Percentiles rank a stretch among this genome's conserved stretches.
phyloP scores from a whole-genome alignment of 2,888 invertebrate genomes.

The Ischnus inquisitorius region DNA sequence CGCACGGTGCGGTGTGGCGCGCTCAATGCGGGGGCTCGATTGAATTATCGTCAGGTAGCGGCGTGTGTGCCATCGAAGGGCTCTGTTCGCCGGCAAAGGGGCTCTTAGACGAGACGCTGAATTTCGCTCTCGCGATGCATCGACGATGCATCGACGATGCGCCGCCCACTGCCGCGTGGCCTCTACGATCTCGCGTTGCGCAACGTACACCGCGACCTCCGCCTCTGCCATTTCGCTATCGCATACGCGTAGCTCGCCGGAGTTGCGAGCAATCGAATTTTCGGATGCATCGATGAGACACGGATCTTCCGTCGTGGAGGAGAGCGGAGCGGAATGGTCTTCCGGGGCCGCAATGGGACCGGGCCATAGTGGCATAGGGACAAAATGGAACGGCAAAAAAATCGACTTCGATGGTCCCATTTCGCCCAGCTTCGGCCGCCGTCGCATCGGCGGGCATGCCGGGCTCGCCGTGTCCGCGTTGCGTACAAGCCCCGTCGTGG shows the following conservation, averaged over 20 bases:
- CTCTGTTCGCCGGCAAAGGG: neutral
- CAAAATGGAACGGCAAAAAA: too few species aligned
- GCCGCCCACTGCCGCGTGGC: slow-evolving; percentile 1
- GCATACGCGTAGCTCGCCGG: slow-evolving; percentile 10
- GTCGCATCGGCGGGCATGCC: neutral
- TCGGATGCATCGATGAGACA: slow-evolving; percentile 67
- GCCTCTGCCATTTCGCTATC: slow-evolving; percentile 15
- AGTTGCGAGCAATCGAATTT: slow-evolving; percentile 70
- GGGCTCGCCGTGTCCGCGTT: neutral
- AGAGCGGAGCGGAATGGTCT: too few species aligned
- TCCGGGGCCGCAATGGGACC: too few species aligned
- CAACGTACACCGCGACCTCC: neutral
- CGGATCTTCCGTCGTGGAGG: slow-evolving; percentile 34
- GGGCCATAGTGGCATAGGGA: too few species aligned
- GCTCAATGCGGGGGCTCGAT: slow-evolving; percentile 47
- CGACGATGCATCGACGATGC: slow-evolving; percentile 16
- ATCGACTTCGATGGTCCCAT: too few species aligned
- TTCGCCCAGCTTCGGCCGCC: neutral
- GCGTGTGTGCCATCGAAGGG: slow-evolving; percentile 37
- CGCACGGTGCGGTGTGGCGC: slow-evolving; percentile 22
- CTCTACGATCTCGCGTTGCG: neutral
- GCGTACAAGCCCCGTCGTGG: neutral
- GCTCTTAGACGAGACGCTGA: slow-evolving; percentile 11
- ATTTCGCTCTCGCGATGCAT: slow-evolving; percentile 18
- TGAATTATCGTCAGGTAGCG: slow-evolving; percentile 63